Percentiles rank a stretch among this genome's conserved stretches.
Evolutionary conservation across 2,113 vertebrate genomes (phyloP).

Genomic region (Sterna hirundo): DNA sequence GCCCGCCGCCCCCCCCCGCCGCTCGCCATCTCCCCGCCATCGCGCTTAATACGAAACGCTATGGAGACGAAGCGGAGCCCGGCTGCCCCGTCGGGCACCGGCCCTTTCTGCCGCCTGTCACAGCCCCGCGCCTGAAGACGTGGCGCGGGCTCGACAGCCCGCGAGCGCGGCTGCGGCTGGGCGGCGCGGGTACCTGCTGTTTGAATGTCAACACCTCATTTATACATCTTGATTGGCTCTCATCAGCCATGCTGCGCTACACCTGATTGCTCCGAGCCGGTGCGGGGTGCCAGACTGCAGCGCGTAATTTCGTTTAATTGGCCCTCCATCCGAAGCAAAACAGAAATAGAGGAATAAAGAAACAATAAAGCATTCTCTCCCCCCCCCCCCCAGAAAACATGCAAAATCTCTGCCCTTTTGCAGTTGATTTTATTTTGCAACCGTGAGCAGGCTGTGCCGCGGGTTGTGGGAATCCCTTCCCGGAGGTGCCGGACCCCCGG

Average conservation of each 20-base stretch:
- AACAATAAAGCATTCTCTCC: constrained; percentile 17
- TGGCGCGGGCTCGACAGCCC: not conserved
- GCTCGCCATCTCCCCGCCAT: fast-evolving
- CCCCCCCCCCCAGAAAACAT: too few relatives aligned
- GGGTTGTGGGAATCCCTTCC: not conserved
- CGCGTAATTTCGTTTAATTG: constrained; percentile 64
- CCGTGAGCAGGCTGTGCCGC: fast-evolving
- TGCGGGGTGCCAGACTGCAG: constrained; percentile 54
- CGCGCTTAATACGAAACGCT: fast-evolving
- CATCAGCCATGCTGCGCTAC: constrained; percentile 56
- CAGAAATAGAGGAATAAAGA: constrained; percentile 41
- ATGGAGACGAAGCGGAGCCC: fast-evolving
- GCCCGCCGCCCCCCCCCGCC: fast-evolving
- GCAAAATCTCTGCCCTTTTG: not conserved
- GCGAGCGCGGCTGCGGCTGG: not conserved
- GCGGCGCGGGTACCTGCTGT: constrained; percentile 36
- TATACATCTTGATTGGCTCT: constrained; percentile 69
- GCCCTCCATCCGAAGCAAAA: constrained; percentile 45
- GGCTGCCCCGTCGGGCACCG: fast-evolving
- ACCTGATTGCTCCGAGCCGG: constrained; percentile 48
- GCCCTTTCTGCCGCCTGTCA: not conserved
- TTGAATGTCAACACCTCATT: constrained; percentile 64
- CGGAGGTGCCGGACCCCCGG: fast-evolving
- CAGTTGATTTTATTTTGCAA: not conserved
- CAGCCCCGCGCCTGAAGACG: not conserved